Evolutionary conservation across 2,797 vertebrate genomes (phyloP), one percentile per base, ranked within the genome.

Genomic region (Presbytis comata): DNA sequence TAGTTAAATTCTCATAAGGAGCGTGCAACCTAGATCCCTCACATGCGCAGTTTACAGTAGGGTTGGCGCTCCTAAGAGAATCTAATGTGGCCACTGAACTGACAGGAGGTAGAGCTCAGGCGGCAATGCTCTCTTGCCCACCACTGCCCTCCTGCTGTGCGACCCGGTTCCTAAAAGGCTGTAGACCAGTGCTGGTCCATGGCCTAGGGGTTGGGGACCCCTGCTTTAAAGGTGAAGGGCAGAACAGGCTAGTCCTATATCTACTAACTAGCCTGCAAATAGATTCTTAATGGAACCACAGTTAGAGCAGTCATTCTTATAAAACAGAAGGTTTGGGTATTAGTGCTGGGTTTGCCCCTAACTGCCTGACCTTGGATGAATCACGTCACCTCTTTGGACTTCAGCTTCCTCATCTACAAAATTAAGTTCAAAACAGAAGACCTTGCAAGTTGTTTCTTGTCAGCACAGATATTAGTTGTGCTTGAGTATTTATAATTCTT

Each of bases 331-430:
- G 17, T 39, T 75, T 72, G 82, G 61, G 26, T 72, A 41, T 46
- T 6, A 24, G 36, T 19, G 9, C 48, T 93, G 33, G 22, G 36
- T 64, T 86, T 64, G 48, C 55, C 44, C 16, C 9, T 67, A 89
- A 57, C 39, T 76, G 30, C 11, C 41, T 94, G 61, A 80, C 22
- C 64, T 53, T 41, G 14, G 4, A 11, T 6, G 5, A 85, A 16
- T 88, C 39, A 64, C 79, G 95, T 97, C 57, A 10, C 89, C 44
- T 92, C 4, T 74, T 78, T 76, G 75, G 10, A 33, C 19, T 89
- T 96, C n/a, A 64, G 87, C 93, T 86, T 30, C 21, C 93, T 93
- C 1, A 75, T 94, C 83, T 93, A 21, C 30, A 84, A 93, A 96
- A 86, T 89, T 64, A 76, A 82, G 53, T 2, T 44, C 41, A n/a